Percentiles rank a stretch among this genome's conserved stretches.
These are phyloP conservation scores for Mirounga angustirostris DNA, from an alignment of 2,113 vertebrate species.

Conservation along the genomic window DNA sequence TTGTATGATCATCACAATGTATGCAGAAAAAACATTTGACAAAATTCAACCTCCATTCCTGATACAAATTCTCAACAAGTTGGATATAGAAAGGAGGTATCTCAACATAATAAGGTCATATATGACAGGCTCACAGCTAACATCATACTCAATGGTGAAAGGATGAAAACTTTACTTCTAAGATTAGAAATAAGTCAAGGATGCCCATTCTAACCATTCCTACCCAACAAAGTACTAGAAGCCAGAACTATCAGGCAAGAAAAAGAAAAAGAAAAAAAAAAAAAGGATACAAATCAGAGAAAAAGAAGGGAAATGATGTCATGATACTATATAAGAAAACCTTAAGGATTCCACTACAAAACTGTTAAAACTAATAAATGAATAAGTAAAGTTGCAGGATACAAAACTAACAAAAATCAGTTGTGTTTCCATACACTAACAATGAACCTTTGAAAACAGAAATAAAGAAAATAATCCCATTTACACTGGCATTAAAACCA, in stretches of 20 bases:
- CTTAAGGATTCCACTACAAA: background rate
- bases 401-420: background rate
- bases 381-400: background rate
- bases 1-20: background rate
- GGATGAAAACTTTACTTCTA: background rate
- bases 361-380: background rate
- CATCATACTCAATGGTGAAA: background rate
- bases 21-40: background rate
- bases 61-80: background rate
- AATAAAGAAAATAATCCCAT: background rate
- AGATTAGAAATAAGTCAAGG: background rate
- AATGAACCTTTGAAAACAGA: background rate
- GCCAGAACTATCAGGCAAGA: background rate
- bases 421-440: background rate
- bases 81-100: background rate
- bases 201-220: background rate
- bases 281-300: background rate
- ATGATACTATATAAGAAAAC: background rate
- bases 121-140: background rate
- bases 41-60: background rate
- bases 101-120: background rate
- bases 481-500: background rate
- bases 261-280: background rate
- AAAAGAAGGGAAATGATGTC: background rate
- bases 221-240: background rate